A percentile compares a stretch with the other conserved stretches of the same genome.
Evolutionary conservation across 2,797 vertebrate species (phyloP).

Genomic region (Clangula hyemalis): DNA sequence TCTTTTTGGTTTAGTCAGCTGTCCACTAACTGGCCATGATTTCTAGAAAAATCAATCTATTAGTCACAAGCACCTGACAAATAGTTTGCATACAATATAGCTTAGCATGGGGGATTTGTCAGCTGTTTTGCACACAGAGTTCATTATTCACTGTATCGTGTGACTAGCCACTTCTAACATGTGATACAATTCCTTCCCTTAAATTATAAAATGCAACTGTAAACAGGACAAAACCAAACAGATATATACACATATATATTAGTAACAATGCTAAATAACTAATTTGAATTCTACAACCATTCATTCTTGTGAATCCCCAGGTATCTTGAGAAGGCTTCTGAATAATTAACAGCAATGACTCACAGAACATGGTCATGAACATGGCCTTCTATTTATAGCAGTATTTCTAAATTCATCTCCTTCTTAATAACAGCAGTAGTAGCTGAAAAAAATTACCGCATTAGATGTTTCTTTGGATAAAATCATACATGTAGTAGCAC

Average conservation of each 20-base stretch:
- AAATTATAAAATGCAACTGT: neutral
- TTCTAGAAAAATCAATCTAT: constrained; percentile 13
- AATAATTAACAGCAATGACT: constrained; percentile 56
- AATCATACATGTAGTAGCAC: neutral
- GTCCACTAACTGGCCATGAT: neutral
- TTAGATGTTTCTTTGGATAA: neutral
- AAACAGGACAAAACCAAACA: neutral
- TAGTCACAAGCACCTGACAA: constrained; percentile 37
- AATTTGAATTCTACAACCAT: neutral
- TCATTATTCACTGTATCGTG: neutral
- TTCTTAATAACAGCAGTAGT: neutral
- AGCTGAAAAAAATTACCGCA: neutral
- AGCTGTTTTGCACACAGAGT: neutral
- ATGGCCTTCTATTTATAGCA: constrained; percentile 43
- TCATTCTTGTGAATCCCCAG: neutral
- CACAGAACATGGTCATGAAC: constrained; percentile 7
- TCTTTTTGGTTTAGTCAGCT: constrained; percentile 25
- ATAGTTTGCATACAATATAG: constrained; percentile 58
- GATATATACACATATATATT: neutral
- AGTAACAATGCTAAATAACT: neutral
- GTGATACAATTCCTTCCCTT: neutral
- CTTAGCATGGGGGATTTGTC: constrained; percentile 4
- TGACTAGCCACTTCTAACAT: neutral
- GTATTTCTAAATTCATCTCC: constrained; percentile 35
- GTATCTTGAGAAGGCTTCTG: constrained; percentile 35